Evolutionary conservation across 2,888 invertebrate genomes (phyloP).

Genomic region (Teinopalpus imperialis): DNA sequence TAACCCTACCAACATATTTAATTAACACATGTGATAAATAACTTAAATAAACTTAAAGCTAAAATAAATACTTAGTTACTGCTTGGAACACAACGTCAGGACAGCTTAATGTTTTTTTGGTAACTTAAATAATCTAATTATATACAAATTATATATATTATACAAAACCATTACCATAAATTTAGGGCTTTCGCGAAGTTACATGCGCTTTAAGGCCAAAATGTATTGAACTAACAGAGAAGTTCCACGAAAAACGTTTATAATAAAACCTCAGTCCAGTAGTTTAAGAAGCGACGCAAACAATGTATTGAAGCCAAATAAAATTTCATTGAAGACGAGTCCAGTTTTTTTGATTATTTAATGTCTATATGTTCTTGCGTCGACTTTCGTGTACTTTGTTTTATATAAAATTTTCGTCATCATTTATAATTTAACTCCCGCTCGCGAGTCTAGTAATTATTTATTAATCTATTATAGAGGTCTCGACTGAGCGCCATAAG

Average conservation of each 20-base stretch:
- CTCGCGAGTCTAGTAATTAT: too few relatives aligned
- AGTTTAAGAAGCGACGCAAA: too few relatives aligned
- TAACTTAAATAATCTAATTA: conserved; percentile 38
- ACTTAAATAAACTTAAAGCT: conserved; percentile 46
- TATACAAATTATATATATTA: conserved; percentile 5
- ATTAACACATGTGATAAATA: conserved; percentile 12
- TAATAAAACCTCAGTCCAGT: not conserved
- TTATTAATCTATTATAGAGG: too few relatives aligned
- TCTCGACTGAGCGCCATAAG: too few relatives aligned
- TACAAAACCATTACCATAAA: conserved; percentile 6
- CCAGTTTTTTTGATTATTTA: too few relatives aligned
- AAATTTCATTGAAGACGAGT: too few relatives aligned
- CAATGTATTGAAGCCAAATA: too few relatives aligned
- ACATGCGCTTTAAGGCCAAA: not conserved
- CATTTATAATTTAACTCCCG: too few relatives aligned
- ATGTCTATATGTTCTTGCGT: too few relatives aligned
- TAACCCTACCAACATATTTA: not conserved
- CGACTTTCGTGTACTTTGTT: too few relatives aligned
- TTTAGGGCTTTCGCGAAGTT: not conserved
- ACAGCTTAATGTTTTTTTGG: conserved; percentile 41
- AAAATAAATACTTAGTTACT: conserved; percentile 68
- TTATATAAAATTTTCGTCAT: too few relatives aligned
- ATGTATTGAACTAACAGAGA: not conserved
- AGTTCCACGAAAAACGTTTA: not conserved
- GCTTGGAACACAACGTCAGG: conserved; percentile 52